These are phyloP conservation scores for Odocoileus hemionus DNA, from an alignment of 2,113 vertebrate species.

Conservation along the genomic window DNA sequence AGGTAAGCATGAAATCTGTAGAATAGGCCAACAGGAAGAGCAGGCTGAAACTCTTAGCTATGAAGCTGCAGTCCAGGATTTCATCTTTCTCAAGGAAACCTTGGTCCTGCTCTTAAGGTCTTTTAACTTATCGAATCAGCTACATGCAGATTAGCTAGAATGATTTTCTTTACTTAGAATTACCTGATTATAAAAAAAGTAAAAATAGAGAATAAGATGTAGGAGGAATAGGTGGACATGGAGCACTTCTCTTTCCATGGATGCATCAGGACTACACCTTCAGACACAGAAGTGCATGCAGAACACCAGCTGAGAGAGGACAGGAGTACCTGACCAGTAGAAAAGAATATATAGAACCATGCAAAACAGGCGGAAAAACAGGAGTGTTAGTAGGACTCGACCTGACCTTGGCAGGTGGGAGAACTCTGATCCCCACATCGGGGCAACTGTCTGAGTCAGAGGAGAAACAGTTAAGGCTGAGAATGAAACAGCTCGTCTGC, in stretches of 20 bases:
- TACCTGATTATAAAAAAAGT: not conserved
- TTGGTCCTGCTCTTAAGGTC: not conserved
- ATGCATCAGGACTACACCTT: not conserved
- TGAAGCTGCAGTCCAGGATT: not conserved
- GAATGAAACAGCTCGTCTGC: not conserved
- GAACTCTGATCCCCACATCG: not conserved
- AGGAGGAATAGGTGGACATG: fast-evolving
- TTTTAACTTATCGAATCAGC: not conserved
- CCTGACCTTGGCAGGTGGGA: not conserved
- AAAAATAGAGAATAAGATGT: not conserved
- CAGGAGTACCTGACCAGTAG: not conserved
- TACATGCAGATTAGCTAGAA: not conserved
- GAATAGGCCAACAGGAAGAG: not conserved
- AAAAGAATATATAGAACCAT: not conserved
- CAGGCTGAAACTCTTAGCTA: not conserved
- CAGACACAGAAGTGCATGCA: not conserved
- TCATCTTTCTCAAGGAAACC: not conserved
- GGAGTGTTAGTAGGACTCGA: not conserved
- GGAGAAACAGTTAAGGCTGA: not conserved
- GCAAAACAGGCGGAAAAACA: not conserved
- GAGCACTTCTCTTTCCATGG: not conserved
- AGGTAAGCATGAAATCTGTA: not conserved
- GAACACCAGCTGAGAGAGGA: not conserved
- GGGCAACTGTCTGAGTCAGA: not conserved
- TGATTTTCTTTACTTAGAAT: not conserved